Conservation (phyloP, 2,888 invertebrate species). For the Spialia ferax region DNA sequence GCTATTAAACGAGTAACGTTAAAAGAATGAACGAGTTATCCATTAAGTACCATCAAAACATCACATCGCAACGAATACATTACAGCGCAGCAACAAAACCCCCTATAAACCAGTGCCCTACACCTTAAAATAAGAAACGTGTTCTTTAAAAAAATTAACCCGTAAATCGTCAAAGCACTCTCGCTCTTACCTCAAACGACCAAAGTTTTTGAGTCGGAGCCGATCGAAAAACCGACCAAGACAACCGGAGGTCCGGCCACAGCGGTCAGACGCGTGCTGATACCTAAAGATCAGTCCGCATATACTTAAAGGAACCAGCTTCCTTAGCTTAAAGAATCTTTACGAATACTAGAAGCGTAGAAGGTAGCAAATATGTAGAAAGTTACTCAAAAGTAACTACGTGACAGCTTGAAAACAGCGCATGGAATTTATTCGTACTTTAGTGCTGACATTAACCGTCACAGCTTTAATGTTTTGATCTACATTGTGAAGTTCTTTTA, state of each 20-base stretch:
- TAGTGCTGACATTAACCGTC: background rate
- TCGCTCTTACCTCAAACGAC: constrained; percentile 81
- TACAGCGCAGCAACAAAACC: constrained; percentile 11
- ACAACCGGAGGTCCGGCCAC: constrained; percentile 76
- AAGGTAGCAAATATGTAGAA: background rate
- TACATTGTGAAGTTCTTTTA: background rate
- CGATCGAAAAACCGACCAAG: constrained; percentile 79
- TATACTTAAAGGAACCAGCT: constrained; percentile 51
- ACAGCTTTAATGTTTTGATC: background rate
- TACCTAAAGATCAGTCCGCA: constrained; percentile 82
- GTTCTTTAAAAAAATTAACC: constrained; percentile 14
- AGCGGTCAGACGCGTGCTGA: constrained; percentile 79
- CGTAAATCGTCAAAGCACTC: constrained; percentile 49
- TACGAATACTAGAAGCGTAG: background rate
- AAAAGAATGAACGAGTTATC: background rate
- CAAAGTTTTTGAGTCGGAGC: constrained; percentile 82
- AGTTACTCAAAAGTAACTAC: background rate
- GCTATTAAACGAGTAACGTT: background rate
- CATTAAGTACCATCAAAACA: too few relatives aligned
- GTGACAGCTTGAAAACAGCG: background rate
- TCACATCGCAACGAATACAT: constrained; percentile 22
- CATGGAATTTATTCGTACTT: background rate
- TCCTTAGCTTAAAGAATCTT: constrained; percentile 16
- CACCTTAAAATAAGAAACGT: constrained; percentile 15
- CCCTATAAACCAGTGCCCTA: constrained; percentile 18